Base-by-base conservation (phyloP, 2,113 vertebrate species). In the Oreocharis arfaki region DNA sequence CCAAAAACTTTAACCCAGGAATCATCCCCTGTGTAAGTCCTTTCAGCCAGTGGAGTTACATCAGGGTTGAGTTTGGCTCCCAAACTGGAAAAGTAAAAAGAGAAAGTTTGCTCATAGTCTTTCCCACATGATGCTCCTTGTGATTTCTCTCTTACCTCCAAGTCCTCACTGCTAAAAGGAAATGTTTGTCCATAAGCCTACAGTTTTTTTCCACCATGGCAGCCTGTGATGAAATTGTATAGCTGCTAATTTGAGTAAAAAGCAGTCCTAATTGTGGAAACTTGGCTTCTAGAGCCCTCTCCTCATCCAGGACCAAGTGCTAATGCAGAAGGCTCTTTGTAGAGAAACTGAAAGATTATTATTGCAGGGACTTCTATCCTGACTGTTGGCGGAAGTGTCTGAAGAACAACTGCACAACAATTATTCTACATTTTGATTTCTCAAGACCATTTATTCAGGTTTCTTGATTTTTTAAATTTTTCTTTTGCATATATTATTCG, bases 191-290 rank as follows among this genome's bases (percentile, higher is more conserved):
- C 77, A 65, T 96, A 90, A 94, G 81, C 35, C 87, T 95, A 82
- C 95, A 59, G 69, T 83, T 96, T 96, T 96, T 97, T 96, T 96
- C 96, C 96, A 97, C 94, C 94, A 94, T 96, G 96, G 91, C 87
- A 96, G 87, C 81, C 87, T 83, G 71, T 96, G 86, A 95, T 95
- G 96, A 97, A 97, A 97, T 90, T 74, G 86, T 97, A 96, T 96
- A 97, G 94, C 93, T 96, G 92, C 83, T 97, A 95, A 95, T 97
- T 95, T 92, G 92, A 96, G 94, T 95, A 68, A 89, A 76, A 75
- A 89, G 90, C 70, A 47, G 57, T 76, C 30, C 75, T 79, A 86
- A 88, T 68, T 88, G 89, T 96, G 93, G 89, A 92, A 90, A 95
- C 60, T 84, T 80, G 76, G 42, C 59, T 95, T 76, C 55, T 37